Base-by-base conservation (phyloP, 2,888 invertebrate species). In the Epinotia ramella region DNA sequence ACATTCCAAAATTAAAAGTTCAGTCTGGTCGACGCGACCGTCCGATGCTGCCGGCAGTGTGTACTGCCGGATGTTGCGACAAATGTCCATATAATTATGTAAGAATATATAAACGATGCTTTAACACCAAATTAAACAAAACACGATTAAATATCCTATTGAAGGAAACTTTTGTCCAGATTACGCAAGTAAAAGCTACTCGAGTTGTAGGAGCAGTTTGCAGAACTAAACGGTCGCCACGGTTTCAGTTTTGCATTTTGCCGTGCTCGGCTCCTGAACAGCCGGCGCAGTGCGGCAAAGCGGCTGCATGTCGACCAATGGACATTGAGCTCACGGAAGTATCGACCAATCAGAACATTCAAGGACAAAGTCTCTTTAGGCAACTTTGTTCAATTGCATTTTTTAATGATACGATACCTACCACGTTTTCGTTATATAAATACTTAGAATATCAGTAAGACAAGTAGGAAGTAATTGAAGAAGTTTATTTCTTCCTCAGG, bases 271-370 rank as follows among this genome's bases (percentile, higher is more conserved):
- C 69, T 69, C 59, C 49, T 73, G 66, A 73, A 73, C 24, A 33
- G 40, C 53, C 73, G 60, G 73, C 73, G 73, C 73, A 73, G 46
- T 73, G 73, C 73, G 73, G 73, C 68, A 68, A 73, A 68, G 16
- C 73, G 33, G 16, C 59, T 33, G 66, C 20, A 66, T 28, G 40
- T 60, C 60, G 53, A 20, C 73, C 66, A 73, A 67, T 73, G 57
- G n/a, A 53, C 33, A 33, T 5, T 60, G 49, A 53, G 68, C 68
- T 68, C 68, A 18, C 56, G 13, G 9, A 44, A 49, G 12, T 73
- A 73, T 73, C 68, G 73, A 73, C 73, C 68, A 73, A 73, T 73
- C 73, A 68, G 56, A n/a, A 46, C 59, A 46, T 69, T 60, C 69
- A 69, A 69, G 69, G 69, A 60, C 60, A 46, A 24, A 46, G 46